Percentiles rank a stretch among this genome's conserved stretches.
Conservation (phyloP, 2,797 vertebrate genomes). For the Alca torda region DNA sequence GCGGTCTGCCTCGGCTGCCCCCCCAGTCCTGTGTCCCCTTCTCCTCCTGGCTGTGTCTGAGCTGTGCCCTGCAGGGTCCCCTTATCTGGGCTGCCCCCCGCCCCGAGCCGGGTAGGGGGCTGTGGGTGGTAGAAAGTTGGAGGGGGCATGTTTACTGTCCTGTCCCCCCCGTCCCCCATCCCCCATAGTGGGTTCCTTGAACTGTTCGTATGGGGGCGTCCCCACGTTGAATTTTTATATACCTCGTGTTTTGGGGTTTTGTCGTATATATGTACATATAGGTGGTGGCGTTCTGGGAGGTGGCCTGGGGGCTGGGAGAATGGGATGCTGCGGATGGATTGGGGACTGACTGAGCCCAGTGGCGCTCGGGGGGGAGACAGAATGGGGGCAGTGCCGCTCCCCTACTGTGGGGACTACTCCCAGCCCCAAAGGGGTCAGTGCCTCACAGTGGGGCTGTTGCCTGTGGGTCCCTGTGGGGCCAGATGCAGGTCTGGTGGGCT, state of each 20-base stretch:
- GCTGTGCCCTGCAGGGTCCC: neutral
- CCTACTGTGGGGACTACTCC: too few relatives aligned
- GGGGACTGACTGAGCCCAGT: neutral
- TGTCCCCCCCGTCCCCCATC: neutral
- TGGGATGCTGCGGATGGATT: neutral
- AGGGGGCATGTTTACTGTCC: neutral
- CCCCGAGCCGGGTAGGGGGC: neutral
- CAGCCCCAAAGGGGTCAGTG: neutral
- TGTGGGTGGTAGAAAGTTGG: neutral
- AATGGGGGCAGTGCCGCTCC: neutral
- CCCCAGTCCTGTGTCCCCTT: neutral
- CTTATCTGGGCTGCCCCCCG: neutral
- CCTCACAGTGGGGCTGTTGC: neutral
- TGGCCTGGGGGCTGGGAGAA: neutral
- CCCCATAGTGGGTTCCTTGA: constrained; percentile 64
- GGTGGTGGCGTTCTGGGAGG: constrained; percentile 15
- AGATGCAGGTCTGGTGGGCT: neutral
- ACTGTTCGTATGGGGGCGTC: constrained; percentile 64
- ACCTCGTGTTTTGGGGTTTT: constrained; percentile 73
- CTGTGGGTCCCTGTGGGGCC: neutral
- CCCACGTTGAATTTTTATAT: constrained; percentile 70
- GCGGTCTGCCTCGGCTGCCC: neutral
- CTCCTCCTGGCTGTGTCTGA: constrained; percentile 17
- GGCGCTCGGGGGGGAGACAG: neutral
- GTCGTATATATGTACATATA: constrained; percentile 59